Evolutionary conservation across 1,140 invertebrate species (phyloP).

Genomic region (Laodelphax striatellus): DNA sequence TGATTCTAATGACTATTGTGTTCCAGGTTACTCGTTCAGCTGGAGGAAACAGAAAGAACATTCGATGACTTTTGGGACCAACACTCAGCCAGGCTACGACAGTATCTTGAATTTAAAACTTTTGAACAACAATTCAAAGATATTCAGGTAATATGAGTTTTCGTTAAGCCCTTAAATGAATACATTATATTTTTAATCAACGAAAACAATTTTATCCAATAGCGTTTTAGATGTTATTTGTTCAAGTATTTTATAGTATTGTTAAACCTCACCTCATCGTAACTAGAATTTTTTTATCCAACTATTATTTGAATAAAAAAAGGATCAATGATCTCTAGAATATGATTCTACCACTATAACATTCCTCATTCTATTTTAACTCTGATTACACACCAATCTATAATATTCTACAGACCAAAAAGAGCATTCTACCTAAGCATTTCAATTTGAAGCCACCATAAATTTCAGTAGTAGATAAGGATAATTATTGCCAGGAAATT

Average conservation of each 20-base stretch:
- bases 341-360: not conserved
- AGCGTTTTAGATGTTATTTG: too few relatives aligned
- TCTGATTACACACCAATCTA: not conserved
- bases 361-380: not conserved
- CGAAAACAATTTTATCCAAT: too few relatives aligned
- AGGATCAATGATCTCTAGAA: not conserved
- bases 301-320: too few relatives aligned
- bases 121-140: slow-evolving; percentile 84
- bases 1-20: not conserved
- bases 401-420: too few relatives aligned
- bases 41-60: slow-evolving; percentile 87
- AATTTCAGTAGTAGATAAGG: too few relatives aligned
- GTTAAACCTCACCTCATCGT: too few relatives aligned
- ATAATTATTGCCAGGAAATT: not conserved
- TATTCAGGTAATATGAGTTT: slow-evolving; percentile 40
- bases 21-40: slow-evolving; percentile 72
- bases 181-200: too few relatives aligned
- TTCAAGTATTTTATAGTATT: too few relatives aligned
- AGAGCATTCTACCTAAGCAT: too few relatives aligned
- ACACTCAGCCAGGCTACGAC: slow-evolving; percentile 75
- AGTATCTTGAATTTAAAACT: slow-evolving; percentile 76
- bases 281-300: too few relatives aligned
- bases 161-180: not conserved
- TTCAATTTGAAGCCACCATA: too few relatives aligned
- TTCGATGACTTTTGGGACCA: slow-evolving; percentile 90